These are phyloP conservation scores for Orthosia cruda DNA, from an alignment of 2,888 invertebrate species.

Conservation along the genomic window DNA sequence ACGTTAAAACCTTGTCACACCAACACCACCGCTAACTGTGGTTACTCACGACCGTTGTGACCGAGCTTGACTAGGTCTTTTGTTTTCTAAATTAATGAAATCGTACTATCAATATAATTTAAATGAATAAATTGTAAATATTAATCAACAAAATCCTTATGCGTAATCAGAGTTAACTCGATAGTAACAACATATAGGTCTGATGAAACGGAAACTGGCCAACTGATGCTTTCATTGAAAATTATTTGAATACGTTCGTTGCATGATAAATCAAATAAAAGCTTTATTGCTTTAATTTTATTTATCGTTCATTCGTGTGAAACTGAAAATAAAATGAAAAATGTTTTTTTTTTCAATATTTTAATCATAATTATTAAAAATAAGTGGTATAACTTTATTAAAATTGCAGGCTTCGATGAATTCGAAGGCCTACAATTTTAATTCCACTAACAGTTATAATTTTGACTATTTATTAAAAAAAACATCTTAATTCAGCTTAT, in stretches of 20 bases:
- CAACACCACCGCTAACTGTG: conserved; percentile 29
- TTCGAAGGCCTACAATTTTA: no score
- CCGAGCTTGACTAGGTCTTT: conserved; percentile 5
- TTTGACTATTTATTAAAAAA: background rate
- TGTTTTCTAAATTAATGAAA: conserved; percentile 1
- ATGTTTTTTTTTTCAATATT: background rate
- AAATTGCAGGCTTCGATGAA: background rate
- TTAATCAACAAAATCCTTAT: background rate
- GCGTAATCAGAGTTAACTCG: background rate
- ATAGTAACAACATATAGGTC: background rate
- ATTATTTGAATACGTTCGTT: background rate
- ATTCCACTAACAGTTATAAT: background rate
- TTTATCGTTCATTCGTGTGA: background rate
- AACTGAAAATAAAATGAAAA: conserved; percentile 14
- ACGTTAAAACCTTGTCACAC: conserved; percentile 51
- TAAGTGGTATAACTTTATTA: background rate
- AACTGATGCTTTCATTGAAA: background rate
- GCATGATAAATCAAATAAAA: background rate
- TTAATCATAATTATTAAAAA: background rate
- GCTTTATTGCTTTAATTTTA: background rate
- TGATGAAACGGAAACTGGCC: background rate
- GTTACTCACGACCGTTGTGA: conserved; percentile 37
- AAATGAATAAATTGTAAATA: background rate
- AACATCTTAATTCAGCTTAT: background rate
- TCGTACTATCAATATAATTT: background rate